Evolutionary conservation across 2,888 invertebrate genomes (phyloP), one percentile per base, ranked within the genome.

Genomic region (Gisinianus flammeolus): DNA sequence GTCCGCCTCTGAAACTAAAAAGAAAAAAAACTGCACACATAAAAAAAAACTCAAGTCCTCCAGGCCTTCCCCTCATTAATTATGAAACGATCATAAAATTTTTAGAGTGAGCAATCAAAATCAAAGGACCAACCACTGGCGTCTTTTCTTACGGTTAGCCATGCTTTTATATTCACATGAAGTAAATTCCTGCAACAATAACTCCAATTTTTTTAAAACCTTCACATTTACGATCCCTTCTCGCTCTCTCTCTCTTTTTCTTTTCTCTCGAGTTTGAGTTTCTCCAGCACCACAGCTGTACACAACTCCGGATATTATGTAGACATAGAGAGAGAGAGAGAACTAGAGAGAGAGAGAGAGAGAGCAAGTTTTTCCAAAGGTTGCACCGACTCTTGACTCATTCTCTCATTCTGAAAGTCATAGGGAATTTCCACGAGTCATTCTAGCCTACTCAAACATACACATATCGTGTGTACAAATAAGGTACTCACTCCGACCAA

Each of bases 41-140:
- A n/a, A n/a, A n/a, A n/a, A n/a, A n/a, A n/a, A n/a, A n/a, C n/a
- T n/a, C n/a, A n/a, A n/a, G 52, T 44, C 8, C 52, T 44, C 16
- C 52, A 44, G 52, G 52, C 16, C 22, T 56, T 56, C 16, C 16
- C 16, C 70, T 79, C 82, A 82, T 82, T 81, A 82, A 82, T 79
- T 82, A 82, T 82, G 78, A 79, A 81, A 62, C 44, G 54, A 74
- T 81, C 81, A 79, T 82, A 81, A 83, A 83, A 81, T 56, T 80
- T 83, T 83, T 83, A 81, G 80, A 72, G 68, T 73, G 74, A 28
- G 80, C 81, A 79, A 81, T 81, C 80, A 83, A 83, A 83, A 83
- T 82, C 82, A 82, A 78, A 79, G 81, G 74, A 80, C 75, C 31
- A 64, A 67, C 64, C 70, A 24, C 66, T 33, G 33, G 28, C 33